Percentiles rank a stretch among this genome's conserved stretches.
These are phyloP conservation scores for Coreoperca whiteheadi DNA, from an alignment of 2,113 vertebrate genomes.

Conservation along the genomic window DNA sequence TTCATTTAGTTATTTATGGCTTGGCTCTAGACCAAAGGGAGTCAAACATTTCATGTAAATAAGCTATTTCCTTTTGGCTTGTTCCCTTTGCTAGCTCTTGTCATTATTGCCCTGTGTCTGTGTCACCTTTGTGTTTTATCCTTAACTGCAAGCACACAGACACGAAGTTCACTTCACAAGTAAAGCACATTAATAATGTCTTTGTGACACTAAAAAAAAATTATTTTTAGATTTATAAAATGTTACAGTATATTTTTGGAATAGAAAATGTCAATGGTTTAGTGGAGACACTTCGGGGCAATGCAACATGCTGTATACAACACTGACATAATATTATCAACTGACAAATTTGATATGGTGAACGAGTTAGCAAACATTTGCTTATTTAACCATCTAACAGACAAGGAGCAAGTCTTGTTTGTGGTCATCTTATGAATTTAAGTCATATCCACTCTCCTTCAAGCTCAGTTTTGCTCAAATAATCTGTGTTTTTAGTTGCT, in stretches of 20 bases:
- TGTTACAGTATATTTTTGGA: neutral
- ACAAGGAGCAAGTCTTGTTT: neutral
- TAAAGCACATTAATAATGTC: slow-evolving; percentile 6
- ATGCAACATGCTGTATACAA: neutral
- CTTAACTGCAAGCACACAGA: slow-evolving; percentile 6
- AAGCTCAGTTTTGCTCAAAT: neutral
- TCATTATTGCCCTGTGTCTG: slow-evolving; percentile 22
- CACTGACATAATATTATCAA: neutral
- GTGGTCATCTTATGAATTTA: neutral
- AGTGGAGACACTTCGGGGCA: neutral
- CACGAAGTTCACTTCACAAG: neutral
- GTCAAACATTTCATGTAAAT: slow-evolving; percentile 54
- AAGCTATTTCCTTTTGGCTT: slow-evolving; percentile 55
- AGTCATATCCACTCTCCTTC: neutral
- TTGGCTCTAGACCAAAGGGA: slow-evolving; percentile 46
- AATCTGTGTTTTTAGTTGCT: neutral
- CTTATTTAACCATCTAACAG: neutral
- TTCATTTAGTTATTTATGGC: slow-evolving; percentile 51
- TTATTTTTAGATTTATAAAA: neutral
- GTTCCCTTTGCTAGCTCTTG: slow-evolving; percentile 50
- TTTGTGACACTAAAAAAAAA: neutral
- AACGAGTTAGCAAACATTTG: neutral
- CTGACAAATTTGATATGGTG: neutral
- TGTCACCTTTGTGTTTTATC: slow-evolving; percentile 32
- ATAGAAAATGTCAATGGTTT: neutral